A percentile compares a stretch with the other conserved stretches of the same genome.
Conservation (phyloP, 2,888 invertebrate species). For the Drosophila rubida region DNA sequence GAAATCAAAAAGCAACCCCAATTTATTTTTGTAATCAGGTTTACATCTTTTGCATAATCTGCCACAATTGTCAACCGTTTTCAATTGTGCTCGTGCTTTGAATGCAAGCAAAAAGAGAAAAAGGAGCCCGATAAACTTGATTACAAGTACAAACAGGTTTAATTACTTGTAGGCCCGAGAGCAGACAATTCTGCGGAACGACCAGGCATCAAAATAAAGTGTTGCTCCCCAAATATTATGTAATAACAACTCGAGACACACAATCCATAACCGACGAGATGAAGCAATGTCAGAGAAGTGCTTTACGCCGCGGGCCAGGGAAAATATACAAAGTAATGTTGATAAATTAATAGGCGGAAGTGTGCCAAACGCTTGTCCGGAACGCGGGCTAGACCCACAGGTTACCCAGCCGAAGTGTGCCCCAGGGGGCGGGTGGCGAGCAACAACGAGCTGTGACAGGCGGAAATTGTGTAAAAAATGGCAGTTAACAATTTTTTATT, state of each 20-base stretch:
- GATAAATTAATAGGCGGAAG: constrained; percentile 71
- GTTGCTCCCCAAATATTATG: background rate
- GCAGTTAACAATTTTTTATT: constrained; percentile 76
- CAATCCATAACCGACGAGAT: background rate
- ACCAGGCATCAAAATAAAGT: background rate
- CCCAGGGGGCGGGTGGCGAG: constrained; percentile 17
- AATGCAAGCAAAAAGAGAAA: background rate
- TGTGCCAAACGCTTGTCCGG: constrained; percentile 19
- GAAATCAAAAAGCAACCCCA: background rate
- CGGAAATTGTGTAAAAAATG: constrained; percentile 72
- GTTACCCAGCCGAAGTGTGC: constrained; percentile 29
- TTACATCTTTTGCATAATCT: background rate
- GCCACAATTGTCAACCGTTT: background rate
- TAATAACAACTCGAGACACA: background rate
- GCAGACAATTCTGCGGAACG: background rate
- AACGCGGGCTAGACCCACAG: constrained; percentile 32
- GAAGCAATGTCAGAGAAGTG: constrained; percentile 24
- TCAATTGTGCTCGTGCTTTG: background rate
- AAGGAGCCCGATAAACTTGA: background rate
- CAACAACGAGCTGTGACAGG: constrained; percentile 42
- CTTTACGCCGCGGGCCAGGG: constrained; percentile 31
- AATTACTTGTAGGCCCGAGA: background rate
- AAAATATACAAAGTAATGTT: constrained; percentile 54
- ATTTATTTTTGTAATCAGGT: background rate
- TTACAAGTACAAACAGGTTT: background rate